Evolutionary conservation across 2,113 vertebrate species (phyloP).

Genomic region (Onychorhynchus coronatus): DNA sequence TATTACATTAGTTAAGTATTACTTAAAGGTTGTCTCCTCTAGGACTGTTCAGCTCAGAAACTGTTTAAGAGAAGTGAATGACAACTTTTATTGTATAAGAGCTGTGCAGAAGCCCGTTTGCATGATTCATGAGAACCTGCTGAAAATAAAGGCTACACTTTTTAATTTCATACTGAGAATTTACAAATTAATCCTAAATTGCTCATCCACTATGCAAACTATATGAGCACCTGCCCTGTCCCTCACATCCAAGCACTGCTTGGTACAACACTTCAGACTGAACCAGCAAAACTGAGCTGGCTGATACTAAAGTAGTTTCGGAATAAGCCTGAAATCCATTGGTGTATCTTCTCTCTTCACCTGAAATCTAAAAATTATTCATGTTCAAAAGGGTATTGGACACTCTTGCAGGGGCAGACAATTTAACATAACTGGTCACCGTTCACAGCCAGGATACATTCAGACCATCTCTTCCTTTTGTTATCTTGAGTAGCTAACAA

Average conservation of each 20-base stretch:
- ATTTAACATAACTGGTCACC: background rate
- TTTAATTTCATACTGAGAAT: background rate
- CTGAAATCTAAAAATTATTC: background rate
- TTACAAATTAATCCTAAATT: background rate
- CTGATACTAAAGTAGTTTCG: background rate
- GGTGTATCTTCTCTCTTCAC: background rate
- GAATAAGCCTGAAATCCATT: background rate
- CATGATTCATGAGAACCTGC: background rate
- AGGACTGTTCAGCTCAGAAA: background rate
- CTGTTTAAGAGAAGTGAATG: background rate
- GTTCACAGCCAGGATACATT: background rate
- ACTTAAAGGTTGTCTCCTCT: background rate
- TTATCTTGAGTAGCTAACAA: background rate
- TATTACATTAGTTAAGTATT: background rate
- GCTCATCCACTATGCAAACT: background rate
- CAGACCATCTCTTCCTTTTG: background rate
- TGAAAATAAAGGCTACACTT: background rate
- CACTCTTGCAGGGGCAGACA: background rate
- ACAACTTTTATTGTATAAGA: background rate
- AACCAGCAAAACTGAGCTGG: background rate
- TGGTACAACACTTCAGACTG: background rate
- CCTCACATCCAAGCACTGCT: background rate
- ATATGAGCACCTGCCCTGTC: background rate
- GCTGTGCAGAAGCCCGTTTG: background rate
- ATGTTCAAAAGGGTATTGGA: background rate